phyloP scores from a whole-genome alignment of 1,140 invertebrate genomes.

The Anastrepha obliqua region DNA sequence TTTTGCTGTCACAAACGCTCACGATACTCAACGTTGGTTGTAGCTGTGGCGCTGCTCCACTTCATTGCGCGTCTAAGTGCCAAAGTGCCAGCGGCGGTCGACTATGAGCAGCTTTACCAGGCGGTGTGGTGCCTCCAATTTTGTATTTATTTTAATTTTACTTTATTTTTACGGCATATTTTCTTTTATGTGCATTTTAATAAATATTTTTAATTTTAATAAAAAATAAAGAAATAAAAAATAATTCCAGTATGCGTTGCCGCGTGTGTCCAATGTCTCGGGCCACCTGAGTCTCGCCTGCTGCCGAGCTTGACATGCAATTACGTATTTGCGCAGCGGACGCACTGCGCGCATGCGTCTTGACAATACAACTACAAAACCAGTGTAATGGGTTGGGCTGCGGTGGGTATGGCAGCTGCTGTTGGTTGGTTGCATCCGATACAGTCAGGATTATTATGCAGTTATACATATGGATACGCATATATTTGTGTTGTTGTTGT shows the following conservation, averaged over 20 bases:
- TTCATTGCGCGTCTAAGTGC: slow-evolving; percentile 14
- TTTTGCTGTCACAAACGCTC: not conserved
- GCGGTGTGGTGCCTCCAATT: not conserved
- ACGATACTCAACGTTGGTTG: too few species aligned
- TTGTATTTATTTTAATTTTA: not conserved
- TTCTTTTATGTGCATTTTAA: not conserved
- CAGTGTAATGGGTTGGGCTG: slow-evolving; percentile 18
- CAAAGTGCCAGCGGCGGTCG: slow-evolving; percentile 25
- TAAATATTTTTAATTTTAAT: not conserved
- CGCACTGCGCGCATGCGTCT: not conserved
- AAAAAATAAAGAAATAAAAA: not conserved
- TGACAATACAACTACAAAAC: not conserved
- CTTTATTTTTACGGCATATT: not conserved
- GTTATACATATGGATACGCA: not conserved
- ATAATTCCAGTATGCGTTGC: not conserved
- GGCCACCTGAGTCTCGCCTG: not conserved
- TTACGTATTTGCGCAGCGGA: not conserved
- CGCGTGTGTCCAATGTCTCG: slow-evolving; percentile 3
- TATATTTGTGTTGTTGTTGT: slow-evolving; percentile 3
- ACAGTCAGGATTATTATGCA: not conserved
- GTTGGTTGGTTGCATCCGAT: not conserved
- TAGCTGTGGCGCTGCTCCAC: slow-evolving; percentile 37
- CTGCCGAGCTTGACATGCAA: not conserved
- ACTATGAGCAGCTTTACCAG: not conserved
- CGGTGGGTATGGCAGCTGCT: not conserved